These are phyloP conservation scores for Stichopus horrens DNA, from an alignment of 53 echinoderm and acorn worm species.

Conservation along the genomic window DNA sequence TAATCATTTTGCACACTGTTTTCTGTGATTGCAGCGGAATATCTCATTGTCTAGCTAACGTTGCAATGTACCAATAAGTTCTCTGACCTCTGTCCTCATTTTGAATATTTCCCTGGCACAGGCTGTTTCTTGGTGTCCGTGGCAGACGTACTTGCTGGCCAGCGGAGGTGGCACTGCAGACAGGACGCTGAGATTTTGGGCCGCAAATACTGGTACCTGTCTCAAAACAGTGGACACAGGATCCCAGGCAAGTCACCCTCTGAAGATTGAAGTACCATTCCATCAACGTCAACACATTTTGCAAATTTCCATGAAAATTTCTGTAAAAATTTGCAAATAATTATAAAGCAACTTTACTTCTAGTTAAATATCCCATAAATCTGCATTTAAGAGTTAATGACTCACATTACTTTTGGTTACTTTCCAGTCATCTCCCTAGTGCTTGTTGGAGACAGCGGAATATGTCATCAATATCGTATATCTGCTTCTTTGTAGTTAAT, in stretches of 20 bases:
- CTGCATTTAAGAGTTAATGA: too few relatives aligned
- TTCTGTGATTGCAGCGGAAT: neutral
- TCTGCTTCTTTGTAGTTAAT: too few relatives aligned
- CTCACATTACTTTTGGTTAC: too few relatives aligned
- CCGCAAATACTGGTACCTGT: conserved; percentile 66
- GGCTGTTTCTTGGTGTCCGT: conserved; percentile 99
- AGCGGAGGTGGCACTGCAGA: conserved; percentile 98
- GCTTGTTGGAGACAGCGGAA: too few relatives aligned
- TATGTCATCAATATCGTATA: too few relatives aligned
- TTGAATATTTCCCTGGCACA: conserved; percentile 7
- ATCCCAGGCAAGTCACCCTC: conserved; percentile 71
- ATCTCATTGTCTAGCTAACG: neutral
- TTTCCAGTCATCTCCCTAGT: too few relatives aligned
- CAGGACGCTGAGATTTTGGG: conserved; percentile 83
- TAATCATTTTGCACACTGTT: neutral
- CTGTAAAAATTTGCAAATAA: too few relatives aligned
- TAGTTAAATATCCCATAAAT: too few relatives aligned
- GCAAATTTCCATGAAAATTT: too few relatives aligned
- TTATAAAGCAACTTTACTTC: too few relatives aligned
- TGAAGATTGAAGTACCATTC: too few relatives aligned
- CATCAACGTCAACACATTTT: too few relatives aligned
- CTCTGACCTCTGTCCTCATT: neutral
- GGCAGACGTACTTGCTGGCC: conserved; percentile 85
- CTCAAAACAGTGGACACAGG: conserved; percentile 84
- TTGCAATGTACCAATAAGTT: neutral